Evolutionary conservation across 53 echinoderm and acorn worm species (phyloP), one percentile per base, ranked within the genome.

Genomic region (Actinopyga echinites): DNA sequence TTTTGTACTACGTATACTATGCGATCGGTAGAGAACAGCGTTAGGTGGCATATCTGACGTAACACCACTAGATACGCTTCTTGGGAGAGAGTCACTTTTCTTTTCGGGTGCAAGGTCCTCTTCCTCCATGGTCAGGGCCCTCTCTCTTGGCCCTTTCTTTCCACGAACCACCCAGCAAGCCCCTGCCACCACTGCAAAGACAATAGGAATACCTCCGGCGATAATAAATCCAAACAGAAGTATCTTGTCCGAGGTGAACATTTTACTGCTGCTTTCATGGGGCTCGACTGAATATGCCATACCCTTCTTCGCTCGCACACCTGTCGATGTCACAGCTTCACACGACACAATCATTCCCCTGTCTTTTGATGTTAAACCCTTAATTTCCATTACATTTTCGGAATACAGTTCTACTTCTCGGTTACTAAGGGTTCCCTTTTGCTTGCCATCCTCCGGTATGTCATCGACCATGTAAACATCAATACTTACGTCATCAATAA

Each of bases 41-140:
- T 78, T 78, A 0, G 78, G 15, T 32, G 78, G 78, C 57, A 56
- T 78, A 78, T 78, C 78, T 78, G 78, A 78, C 29, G 55, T 54
- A 33, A 78, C 78, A 40, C 71, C 71, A 40, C 71, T 71, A 10
- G 78, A 32, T 24, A 78, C 32, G 21, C 33, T 56, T 15, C 55
- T 52, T 29, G 78, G 78, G 10, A 56, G 55, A 56, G 78, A 56
- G 19, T 54, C 55, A 6, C 30, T 32, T 25, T 54, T 54, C 17
- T 25, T 33, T 56, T 33, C 33, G 26, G 78, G 78, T 4, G 60
- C 33, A 22, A 80, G 30, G 34, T 80, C 81, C 42, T 80, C 42
- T 30, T 80, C 81, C 35, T 80, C 81, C 10, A 80, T 19, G 1
- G 81, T 80, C 24, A 80, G 31, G 9, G 36, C 21, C 31, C 63